These are phyloP conservation scores for Melanchra persicariae DNA, from an alignment of 2,888 invertebrate species.

Conservation along the genomic window DNA sequence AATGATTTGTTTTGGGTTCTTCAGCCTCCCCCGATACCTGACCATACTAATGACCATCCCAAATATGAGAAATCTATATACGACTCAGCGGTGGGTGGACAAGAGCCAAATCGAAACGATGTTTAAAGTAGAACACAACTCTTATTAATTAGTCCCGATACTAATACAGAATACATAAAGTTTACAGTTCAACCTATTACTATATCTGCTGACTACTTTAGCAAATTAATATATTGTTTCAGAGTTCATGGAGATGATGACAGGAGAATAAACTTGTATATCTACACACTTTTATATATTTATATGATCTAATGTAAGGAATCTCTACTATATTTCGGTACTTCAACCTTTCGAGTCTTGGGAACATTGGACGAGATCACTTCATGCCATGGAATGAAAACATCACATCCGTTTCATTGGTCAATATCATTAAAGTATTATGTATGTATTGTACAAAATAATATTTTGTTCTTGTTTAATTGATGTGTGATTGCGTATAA, in stretches of 20 bases:
- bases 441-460: slow-evolving; percentile 89
- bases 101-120: slow-evolving; percentile 40
- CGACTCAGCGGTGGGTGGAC: slow-evolving; percentile 20
- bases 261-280: slow-evolving; percentile 94
- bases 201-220: slow-evolving; percentile 51
- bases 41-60: slow-evolving; percentile 13
- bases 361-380: slow-evolving; percentile 81
- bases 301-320: slow-evolving; percentile 85
- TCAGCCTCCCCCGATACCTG: not conserved
- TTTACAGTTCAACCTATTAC: slow-evolving; percentile 3
- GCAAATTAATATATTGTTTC: slow-evolving; percentile 85
- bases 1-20: not conserved
- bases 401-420: slow-evolving; percentile 76
- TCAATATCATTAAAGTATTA: slow-evolving; percentile 82
- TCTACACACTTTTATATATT: slow-evolving; percentile 81
- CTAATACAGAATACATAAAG: slow-evolving; percentile 24
- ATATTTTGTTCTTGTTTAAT: slow-evolving; percentile 86
- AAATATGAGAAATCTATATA: slow-evolving; percentile 22
- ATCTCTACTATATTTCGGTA: slow-evolving; percentile 81
- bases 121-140: slow-evolving; percentile 26
- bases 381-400: slow-evolving; percentile 71
- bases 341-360: slow-evolving; percentile 85
- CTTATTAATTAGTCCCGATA: slow-evolving; percentile 43
- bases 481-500: slow-evolving; percentile 88
- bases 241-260: slow-evolving; percentile 99